Base-by-base conservation (phyloP, 2,888 invertebrate genomes). In the Sphaeridia pumilis region DNA sequence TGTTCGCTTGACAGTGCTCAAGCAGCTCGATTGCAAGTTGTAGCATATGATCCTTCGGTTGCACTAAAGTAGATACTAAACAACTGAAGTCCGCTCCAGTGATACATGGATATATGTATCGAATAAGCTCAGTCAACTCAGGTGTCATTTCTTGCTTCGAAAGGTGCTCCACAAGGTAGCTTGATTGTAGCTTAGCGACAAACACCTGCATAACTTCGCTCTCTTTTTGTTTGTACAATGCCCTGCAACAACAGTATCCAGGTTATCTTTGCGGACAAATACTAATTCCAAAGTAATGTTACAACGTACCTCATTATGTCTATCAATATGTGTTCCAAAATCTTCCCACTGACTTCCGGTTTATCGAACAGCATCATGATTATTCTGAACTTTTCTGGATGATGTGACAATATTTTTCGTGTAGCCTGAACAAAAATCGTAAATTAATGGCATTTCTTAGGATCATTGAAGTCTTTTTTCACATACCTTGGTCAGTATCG, bases 361-460 rank as follows among this genome's bases (percentile, higher is more conserved):
- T 88, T 86, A 69, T 92, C 90, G 55, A 92, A 74, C 44, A 92
- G 72, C 42, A 87, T 86, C 24, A 87, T 81, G 63, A 90, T 74
- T 52, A 90, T 78, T 60, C 87, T 76, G 69, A 88, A 87, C 50
- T 54, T 56, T 46, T 58, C 58, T 20, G 21, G 51, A 25, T 51
- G 51, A 38, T 35, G 34, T 14, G 38, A 4, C 21, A 51, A 25
- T 28, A 51, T 46, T 27, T 51, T 51, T 17, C 46, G 24, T 46
- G 51, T 51, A 3, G 51, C 45, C 51, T 50, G 14, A 27, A 22
- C 24, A 47, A 17, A 49, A 7, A 43, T 17, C 38, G 20, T 38
- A 7, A 7, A n/a, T n/a, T n/a, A n/a, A n/a, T n/a, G n/a, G n/a
- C n/a, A n/a, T n/a, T n/a, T n/a, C n/a, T n/a, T n/a, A n/a, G n/a